phyloP scores from a whole-genome alignment of 2,797 vertebrate species.

The Fistularia commersonii region DNA sequence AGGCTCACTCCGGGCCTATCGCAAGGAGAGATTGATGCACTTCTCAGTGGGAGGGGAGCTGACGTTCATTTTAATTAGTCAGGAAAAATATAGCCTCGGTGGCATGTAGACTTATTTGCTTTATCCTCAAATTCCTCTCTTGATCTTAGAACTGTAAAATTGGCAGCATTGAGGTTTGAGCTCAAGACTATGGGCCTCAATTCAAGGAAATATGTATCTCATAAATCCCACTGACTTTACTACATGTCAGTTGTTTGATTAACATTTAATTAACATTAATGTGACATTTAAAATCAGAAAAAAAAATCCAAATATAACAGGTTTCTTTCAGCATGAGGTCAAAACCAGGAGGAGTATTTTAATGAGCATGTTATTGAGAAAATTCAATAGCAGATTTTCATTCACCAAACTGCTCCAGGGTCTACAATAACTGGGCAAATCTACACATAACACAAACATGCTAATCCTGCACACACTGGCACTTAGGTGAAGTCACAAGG shows the following conservation, averaged over 20 bases:
- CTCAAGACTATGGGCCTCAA: slow-evolving; percentile 40
- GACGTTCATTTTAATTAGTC: slow-evolving; percentile 83
- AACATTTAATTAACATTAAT: slow-evolving; percentile 80
- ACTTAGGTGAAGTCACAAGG: slow-evolving; percentile 39
- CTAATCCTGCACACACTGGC: slow-evolving; percentile 19
- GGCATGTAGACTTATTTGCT: slow-evolving; percentile 39
- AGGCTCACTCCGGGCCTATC: slow-evolving; percentile 66
- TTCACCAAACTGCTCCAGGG: slow-evolving; percentile 58
- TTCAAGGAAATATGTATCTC: slow-evolving; percentile 53
- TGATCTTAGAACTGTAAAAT: slow-evolving; percentile 23
- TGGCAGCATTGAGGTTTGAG: slow-evolving; percentile 39
- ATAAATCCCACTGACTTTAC: slow-evolving; percentile 55
- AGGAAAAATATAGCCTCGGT: slow-evolving; percentile 56
- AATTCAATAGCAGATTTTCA: slow-evolving; percentile 34
- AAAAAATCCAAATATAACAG: slow-evolving; percentile 40
- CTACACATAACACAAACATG: slow-evolving; percentile 8
- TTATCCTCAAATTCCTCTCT: slow-evolving; percentile 40
- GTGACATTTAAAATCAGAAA: slow-evolving; percentile 68
- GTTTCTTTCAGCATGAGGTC: slow-evolving; percentile 22
- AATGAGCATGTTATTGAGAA: slow-evolving; percentile 53
- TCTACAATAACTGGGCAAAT: slow-evolving; percentile 15
- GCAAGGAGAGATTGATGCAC: slow-evolving; percentile 71
- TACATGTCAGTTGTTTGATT: slow-evolving; percentile 69
- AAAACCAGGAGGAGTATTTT: slow-evolving; percentile 29
- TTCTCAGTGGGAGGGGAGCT: slow-evolving; percentile 69